Conservation (phyloP, 2,888 invertebrate species). For the Eupelmus urozonus region DNA sequence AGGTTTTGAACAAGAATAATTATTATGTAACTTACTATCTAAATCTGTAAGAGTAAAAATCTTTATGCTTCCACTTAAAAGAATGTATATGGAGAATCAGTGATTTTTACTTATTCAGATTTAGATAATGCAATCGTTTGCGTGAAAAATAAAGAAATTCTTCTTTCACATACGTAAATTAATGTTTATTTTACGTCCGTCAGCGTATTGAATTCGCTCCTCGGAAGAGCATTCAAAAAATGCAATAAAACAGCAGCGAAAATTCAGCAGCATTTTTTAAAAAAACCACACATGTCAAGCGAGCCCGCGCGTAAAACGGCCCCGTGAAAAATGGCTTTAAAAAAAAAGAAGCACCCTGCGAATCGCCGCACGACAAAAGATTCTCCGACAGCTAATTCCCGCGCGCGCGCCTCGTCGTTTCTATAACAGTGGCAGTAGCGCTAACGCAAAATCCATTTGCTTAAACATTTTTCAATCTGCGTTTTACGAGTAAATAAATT, state of each 20-base stretch:
- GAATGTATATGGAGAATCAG: no score
- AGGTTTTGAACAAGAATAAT: no score
- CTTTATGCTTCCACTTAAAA: no score
- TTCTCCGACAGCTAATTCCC: slow-evolving; percentile 36
- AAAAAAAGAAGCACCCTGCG: not conserved
- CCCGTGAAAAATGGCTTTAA: slow-evolving; percentile 13
- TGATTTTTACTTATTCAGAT: no score
- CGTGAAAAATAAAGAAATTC: no score
- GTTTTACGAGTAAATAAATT: slow-evolving; percentile 60
- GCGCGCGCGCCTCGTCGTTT: slow-evolving; percentile 4
- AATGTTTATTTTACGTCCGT: no score
- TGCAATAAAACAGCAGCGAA: slow-evolving; percentile 14
- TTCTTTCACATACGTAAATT: no score
- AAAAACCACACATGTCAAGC: not conserved
- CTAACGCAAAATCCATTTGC: slow-evolving; percentile 39
- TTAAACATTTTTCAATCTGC: slow-evolving; percentile 55
- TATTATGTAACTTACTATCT: no score
- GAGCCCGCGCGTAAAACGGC: slow-evolving; percentile 5
- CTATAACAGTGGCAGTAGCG: slow-evolving; percentile 34
- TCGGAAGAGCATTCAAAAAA: not conserved
- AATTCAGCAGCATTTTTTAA: not conserved
- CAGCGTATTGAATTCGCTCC: no score
- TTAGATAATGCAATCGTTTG: no score
- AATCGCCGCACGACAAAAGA: slow-evolving; percentile 21
- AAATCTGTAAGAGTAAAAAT: no score